Conservation (phyloP, 2,888 invertebrate species). For the Polydrusus pterygomalis region DNA sequence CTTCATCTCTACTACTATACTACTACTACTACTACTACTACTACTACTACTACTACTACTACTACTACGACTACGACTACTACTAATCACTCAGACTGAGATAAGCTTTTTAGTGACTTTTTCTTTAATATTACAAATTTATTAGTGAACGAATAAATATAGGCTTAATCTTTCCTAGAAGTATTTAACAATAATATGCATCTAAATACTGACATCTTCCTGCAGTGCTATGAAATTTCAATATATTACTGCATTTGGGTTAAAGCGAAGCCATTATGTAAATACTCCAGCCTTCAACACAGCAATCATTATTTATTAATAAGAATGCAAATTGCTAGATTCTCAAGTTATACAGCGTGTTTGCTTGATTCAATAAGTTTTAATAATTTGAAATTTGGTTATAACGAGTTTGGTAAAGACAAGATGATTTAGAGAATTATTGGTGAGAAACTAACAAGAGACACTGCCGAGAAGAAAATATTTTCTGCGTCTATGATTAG, state of each 20-base stretch:
- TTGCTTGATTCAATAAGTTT: constrained; percentile 12
- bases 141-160: too few relatives aligned
- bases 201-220: background rate
- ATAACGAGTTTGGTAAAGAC: background rate
- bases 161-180: background rate
- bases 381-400: constrained; percentile 15
- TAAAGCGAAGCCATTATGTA: constrained; percentile 35
- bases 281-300: constrained; percentile 12
- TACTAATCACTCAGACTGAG: too few relatives aligned
- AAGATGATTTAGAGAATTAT: too few relatives aligned
- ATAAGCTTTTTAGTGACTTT: too few relatives aligned
- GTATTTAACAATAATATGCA: background rate
- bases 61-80: too few relatives aligned
- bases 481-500: too few relatives aligned
- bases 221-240: constrained; percentile 33
- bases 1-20: too few relatives aligned
- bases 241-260: constrained; percentile 37
- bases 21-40: too few relatives aligned
- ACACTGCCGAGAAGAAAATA: too few relatives aligned
- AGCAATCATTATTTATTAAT: constrained; percentile 31
- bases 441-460: too few relatives aligned
- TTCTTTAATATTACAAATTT: background rate
- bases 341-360: constrained; percentile 9
- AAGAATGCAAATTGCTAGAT: constrained; percentile 34
- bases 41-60: too few relatives aligned